Percentiles rank a stretch among this genome's conserved stretches.
These are phyloP conservation scores for Felis catus DNA, from an alignment of 2,113 vertebrate genomes.

Conservation along the genomic window F.catus_Fca126_mat1.0 CM031418.1:79948001-79948500, in stretches of 20 bases:
- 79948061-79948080: neutral
- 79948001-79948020: slow-evolving; percentile 22
- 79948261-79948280: slow-evolving; percentile 27
- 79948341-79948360: slow-evolving; percentile 56
- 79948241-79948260: slow-evolving; percentile 55
- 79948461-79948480: neutral
- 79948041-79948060: neutral
- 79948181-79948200: slow-evolving; percentile 4
- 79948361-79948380: slow-evolving; percentile 59
- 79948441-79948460: neutral
- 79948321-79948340: slow-evolving; percentile 63
- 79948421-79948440: slow-evolving; percentile 43
- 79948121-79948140: neutral
- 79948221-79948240: neutral
- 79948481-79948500: slow-evolving; percentile 38
- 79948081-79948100: neutral
- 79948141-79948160: neutral
- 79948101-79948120: slow-evolving; percentile 20
- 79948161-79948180: slow-evolving; percentile 31
- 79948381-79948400: slow-evolving; percentile 71
- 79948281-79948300: slow-evolving; percentile 22
- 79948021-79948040: neutral
- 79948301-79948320: slow-evolving; percentile 65
- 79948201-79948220: neutral
- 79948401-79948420: slow-evolving; percentile 34